Evolutionary conservation across 2,797 vertebrate species (phyloP).

Genomic region (Poecilia gillii): DNA sequence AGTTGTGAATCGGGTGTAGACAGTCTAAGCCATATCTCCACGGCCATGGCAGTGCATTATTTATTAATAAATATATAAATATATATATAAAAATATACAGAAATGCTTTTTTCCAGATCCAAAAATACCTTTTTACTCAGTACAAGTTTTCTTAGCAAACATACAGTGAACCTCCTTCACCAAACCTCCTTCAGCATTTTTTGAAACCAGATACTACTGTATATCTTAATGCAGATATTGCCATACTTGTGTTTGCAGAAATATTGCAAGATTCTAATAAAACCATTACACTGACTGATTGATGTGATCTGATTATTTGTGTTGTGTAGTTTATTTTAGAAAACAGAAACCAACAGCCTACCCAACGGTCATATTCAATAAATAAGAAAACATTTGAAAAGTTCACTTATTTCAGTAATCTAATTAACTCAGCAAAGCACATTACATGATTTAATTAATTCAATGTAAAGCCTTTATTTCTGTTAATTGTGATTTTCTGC

Average conservation of each 20-base stretch:
- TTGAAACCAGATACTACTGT: conserved; percentile 90
- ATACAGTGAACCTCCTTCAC: conserved; percentile 84
- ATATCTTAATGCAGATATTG: conserved; percentile 94
- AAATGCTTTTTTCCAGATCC: conserved; percentile 66
- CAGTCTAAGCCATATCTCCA: conserved; percentile 92
- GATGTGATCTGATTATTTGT: conserved; percentile 28
- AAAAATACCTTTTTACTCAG: conserved; percentile 77
- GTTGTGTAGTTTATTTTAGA: background rate
- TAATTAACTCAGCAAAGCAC: background rate
- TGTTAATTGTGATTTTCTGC: background rate
- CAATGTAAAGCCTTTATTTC: background rate
- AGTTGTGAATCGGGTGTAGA: conserved; percentile 68
- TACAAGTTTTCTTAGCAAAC: conserved; percentile 90
- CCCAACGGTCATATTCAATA: background rate
- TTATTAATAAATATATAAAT: conserved; percentile 76
- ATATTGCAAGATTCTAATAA: conserved; percentile 97
- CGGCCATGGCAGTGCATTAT: conserved; percentile 80
- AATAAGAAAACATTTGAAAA: background rate
- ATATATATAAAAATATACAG: conserved; percentile 67
- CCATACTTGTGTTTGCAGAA: conserved; percentile 95
- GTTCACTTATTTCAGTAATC: background rate
- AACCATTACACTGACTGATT: conserved; percentile 77
- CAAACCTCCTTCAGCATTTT: conserved; percentile 81
- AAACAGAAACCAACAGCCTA: conserved; percentile 19
- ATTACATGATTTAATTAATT: background rate